Base-by-base conservation (phyloP, 2,888 invertebrate genomes). In the Temnothorax ravouxi region DNA sequence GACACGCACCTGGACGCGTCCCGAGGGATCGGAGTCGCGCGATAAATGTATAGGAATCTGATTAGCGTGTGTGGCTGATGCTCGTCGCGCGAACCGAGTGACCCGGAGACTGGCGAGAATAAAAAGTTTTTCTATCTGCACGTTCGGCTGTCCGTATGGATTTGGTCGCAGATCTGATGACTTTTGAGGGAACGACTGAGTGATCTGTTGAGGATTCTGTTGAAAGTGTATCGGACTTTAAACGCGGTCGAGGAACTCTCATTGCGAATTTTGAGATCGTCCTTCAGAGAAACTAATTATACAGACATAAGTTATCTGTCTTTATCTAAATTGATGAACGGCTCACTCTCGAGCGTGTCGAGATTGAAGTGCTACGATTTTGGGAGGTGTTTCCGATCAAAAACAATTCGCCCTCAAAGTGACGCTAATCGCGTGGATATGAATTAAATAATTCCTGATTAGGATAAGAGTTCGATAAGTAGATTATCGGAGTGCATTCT, bases 171-270 rank as follows among this genome's bases (percentile, higher is more conserved):
- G 13, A 38, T 52, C 6, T n/a, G 13, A 25, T 15, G 59, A 44
- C 29, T 41, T 29, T 59, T n/a, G 8, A 29, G 29, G 71, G 15
- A 21, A 54, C 11, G 29, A 38, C 47, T 15, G 38, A 59, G 13
- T 44, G 44, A 66, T 25, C 67, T 4, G 13, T 74, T 56, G 13
- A 59, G 11, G n/a, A 72, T n/a, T n/a, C 3, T n/a, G 18, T 72
- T 38, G 50, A 21, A 64, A 75, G 56, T 74, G 54, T 9, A 25
- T 44, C 44, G 44, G 34, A 1, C 3, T 11, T 52, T 11, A 6
- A 34, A 34, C 18, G 50, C 21, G 41, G 5, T 66, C 13, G 50
- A 52, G 21, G 3, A 38, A 52, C n/a, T 52, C 6, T 75, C 4
- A 18, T 59, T 44, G 25, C 47, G n/a, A 52, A 64, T 76, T 18